Percentiles rank a stretch among this genome's conserved stretches.
These are phyloP conservation scores for Cichlasoma orientale DNA, from an alignment of 2,797 vertebrate species.

Conservation along the genomic window DNA sequence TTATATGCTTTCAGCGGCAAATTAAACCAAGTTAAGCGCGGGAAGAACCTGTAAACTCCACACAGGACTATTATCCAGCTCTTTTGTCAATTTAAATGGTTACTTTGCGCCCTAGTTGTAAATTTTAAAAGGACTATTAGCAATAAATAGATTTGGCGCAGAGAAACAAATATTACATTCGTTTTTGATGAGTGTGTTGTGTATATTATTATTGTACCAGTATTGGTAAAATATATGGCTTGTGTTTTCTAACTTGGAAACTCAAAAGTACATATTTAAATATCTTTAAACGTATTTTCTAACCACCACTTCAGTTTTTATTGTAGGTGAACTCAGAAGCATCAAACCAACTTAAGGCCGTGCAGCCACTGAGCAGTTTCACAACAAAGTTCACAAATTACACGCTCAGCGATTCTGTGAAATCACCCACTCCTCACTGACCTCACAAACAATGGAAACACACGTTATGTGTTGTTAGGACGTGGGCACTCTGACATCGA, in stretches of 20 bases:
- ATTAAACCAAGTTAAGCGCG: background rate
- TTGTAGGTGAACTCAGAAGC: background rate
- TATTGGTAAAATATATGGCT: background rate
- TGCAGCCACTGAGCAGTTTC: background rate
- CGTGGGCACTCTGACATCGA: fast-evolving
- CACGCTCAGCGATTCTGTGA: background rate
- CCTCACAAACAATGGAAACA: background rate
- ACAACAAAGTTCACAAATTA: background rate
- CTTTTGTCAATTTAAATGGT: background rate
- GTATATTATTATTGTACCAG: background rate
- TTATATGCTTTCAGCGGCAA: background rate
- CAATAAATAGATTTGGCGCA: background rate
- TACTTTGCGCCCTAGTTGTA: background rate
- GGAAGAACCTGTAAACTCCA: background rate
- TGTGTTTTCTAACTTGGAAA: background rate
- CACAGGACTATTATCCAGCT: background rate
- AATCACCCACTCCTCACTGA: background rate
- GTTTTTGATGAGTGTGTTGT: background rate
- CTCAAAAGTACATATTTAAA: background rate
- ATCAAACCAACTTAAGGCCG: background rate
- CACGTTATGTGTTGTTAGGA: background rate
- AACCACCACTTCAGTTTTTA: background rate
- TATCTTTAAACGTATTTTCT: background rate
- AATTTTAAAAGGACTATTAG: background rate
- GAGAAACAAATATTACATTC: background rate